Base-by-base conservation (phyloP, 2,797 vertebrate genomes). In the Notoglanidium macrostoma region DNA sequence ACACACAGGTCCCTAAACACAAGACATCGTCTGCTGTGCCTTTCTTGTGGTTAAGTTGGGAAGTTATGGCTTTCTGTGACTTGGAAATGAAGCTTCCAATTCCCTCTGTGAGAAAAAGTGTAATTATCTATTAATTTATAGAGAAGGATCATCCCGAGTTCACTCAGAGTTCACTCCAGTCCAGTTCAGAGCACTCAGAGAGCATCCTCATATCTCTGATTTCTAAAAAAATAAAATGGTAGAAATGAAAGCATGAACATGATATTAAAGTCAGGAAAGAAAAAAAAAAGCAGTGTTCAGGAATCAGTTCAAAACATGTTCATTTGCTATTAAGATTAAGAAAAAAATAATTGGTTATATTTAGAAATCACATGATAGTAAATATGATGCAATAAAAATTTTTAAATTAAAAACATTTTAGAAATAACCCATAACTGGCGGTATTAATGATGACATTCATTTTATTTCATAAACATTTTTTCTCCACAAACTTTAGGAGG, bases 141-240 rank as follows among this genome's bases (percentile, higher is more conserved):
- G 67, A 11, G 9, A 46, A 92, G 95, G 95, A 96, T 96, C 95
- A 96, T 94, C 92, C 93, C 94, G 95, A 96, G 95, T 96, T 96
- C 95, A 96, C 94, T 46, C 92, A 51, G 11, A 63, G 79, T 81
- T 81, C 57, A 81, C 35, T 29, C 6, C 23, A 63, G 12, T 15
- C 55, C 32, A 40, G 17, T 17, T 21, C 32, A 26, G 2, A 81
- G 23, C 23, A 44, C 35, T 2, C 7, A 63, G 26, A 81, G 59
- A 65, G n/a, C 59, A 63, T 57, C 29, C 51, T 78, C 5, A 21
- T 26, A 78, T 78, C 17, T 40, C 29, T 10, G 15, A 77, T 55
- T 73, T 49, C 21, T 35, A 0, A 17, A n/a, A 40, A 46, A 23
- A 74, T 11, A 44, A 44, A 21, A 44, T 44, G 12, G n/a, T 19